Base-by-base conservation (phyloP, 2,113 vertebrate species). In the Amia ocellicauda region DNA sequence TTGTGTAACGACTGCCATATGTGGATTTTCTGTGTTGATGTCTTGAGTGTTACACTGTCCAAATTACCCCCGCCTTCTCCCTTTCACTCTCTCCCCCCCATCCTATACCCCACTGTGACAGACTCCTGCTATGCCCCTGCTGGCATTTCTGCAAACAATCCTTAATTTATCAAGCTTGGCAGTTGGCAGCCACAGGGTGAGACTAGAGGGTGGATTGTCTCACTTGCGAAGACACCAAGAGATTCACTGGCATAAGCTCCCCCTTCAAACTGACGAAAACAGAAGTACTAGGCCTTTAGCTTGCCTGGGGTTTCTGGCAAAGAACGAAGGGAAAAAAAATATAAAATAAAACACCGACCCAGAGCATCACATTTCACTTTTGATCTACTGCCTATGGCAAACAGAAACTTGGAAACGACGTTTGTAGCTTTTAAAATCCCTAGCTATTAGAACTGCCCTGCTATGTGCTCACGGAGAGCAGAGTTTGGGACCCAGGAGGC, bases 121-220 rank as follows among this genome's bases (percentile, higher is more conserved):
- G 55, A 42, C 45, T 66, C 64, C 47, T 41, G 56, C 64, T 59
- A 51, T 36, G 45, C 56, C 64, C 65, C 58, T 61, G 65, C 58
- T 72, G 74, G 65, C 70, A 70, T 66, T 67, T 40, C 65, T 66
- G 68, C 69, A 59, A 67, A 61, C 58, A 54, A 60, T 67, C 65
- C 58, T 60, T 67, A 67, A 67, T 67, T 66, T 66, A 66, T 66
- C 64, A 66, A 66, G 65, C 65, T 24, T 61, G 65, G 65, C 65
- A 67, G 57, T 45, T 55, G 65, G 65, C 58, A 51, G 65, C 65
- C 65, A 51, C 31, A 47, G 56, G 64, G 64, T 45, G 58, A 61
- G 49, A 58, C 64, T 66, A 43, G 47, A 41, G 64, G 64, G 57
- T 58, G 56, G 64, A 50, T 58, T 65, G 63, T 65, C 42, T 65